A percentile compares a stretch with the other conserved stretches of the same genome.
These are phyloP conservation scores for Teinopalpus imperialis DNA, from an alignment of 2,888 invertebrate genomes.

Conservation along the genomic window DNA sequence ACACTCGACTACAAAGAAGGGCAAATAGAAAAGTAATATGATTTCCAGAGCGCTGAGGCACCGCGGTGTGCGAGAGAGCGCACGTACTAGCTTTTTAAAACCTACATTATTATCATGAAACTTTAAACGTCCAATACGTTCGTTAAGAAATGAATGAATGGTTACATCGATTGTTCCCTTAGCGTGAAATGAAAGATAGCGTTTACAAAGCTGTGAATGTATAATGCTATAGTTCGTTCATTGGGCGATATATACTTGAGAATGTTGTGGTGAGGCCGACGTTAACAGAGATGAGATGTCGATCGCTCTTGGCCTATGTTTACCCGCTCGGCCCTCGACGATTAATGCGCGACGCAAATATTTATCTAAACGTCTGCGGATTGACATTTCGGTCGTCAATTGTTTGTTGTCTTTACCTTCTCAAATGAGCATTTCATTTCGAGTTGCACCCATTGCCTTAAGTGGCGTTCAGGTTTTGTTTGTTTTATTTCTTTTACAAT, in stretches of 20 bases:
- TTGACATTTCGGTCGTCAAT: conserved; percentile 80
- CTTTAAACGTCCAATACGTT: conserved; percentile 41
- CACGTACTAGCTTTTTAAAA: conserved; percentile 53
- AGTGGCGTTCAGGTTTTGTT: conserved; percentile 69
- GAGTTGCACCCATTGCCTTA: conserved; percentile 73
- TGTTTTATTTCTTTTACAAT: conserved; percentile 50
- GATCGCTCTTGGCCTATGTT: conserved; percentile 64
- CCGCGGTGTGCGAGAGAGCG: conserved; percentile 54
- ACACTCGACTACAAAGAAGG: conserved; percentile 80
- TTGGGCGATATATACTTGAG: conserved; percentile 25
- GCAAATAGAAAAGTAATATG: conserved; percentile 79
- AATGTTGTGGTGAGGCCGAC: conserved; percentile 41
- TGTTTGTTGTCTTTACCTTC: conserved; percentile 80
- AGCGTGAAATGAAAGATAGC: conserved; percentile 19
- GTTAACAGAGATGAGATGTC: conserved; percentile 73
- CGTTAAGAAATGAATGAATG: conserved; percentile 22
- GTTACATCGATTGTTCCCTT: conserved; percentile 32
- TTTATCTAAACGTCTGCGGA: conserved; percentile 79
- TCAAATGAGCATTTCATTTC: conserved; percentile 79
- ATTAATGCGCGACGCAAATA: conserved; percentile 81
- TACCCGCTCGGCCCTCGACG: conserved; percentile 65
- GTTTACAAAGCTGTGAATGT: conserved; percentile 29
- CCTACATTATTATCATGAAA: conserved; percentile 32
- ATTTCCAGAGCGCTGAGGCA: conserved; percentile 60
- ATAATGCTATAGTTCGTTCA: conserved; percentile 28